These are phyloP conservation scores for Calliphora vomitoria DNA, from an alignment of 2,888 invertebrate genomes.

Conservation along the genomic window DNA sequence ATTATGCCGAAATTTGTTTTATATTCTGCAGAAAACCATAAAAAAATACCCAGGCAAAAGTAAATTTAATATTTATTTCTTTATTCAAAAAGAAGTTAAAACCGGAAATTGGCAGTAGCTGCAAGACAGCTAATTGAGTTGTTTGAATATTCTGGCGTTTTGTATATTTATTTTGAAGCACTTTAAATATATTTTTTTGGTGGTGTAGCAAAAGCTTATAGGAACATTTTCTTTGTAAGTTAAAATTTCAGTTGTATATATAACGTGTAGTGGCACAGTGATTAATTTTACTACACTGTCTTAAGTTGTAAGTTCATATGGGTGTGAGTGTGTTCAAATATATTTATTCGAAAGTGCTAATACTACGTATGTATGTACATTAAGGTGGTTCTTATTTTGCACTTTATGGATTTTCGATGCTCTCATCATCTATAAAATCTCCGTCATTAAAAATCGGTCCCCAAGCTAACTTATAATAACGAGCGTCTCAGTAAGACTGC, in stretches of 20 bases:
- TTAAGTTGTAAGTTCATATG: background rate
- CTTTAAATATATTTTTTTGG: background rate
- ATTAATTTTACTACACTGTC: background rate
- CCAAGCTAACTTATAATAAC: too few relatives aligned
- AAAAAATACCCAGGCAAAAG: background rate
- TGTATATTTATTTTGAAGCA: background rate
- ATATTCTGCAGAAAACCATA: too few relatives aligned
- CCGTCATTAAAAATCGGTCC: too few relatives aligned
- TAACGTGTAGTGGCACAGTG: background rate
- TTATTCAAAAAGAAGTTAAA: background rate
- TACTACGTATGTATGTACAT: too few relatives aligned
- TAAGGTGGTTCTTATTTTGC: too few relatives aligned
- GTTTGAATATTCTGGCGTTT: background rate
- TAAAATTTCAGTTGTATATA: background rate
- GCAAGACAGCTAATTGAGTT: slow-evolving; percentile 18
- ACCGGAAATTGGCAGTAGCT: background rate
- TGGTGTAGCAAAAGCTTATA: background rate
- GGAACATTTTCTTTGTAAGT: background rate
- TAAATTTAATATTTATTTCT: background rate
- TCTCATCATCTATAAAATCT: too few relatives aligned
- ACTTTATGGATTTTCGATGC: too few relatives aligned
- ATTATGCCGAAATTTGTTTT: too few relatives aligned
- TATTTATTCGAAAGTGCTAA: too few relatives aligned
- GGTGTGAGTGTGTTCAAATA: background rate
- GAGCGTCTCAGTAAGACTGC: too few relatives aligned